Evolutionary conservation across 2,113 vertebrate genomes (phyloP).

Genomic region (Hemiscyllium ocellatum): DNA sequence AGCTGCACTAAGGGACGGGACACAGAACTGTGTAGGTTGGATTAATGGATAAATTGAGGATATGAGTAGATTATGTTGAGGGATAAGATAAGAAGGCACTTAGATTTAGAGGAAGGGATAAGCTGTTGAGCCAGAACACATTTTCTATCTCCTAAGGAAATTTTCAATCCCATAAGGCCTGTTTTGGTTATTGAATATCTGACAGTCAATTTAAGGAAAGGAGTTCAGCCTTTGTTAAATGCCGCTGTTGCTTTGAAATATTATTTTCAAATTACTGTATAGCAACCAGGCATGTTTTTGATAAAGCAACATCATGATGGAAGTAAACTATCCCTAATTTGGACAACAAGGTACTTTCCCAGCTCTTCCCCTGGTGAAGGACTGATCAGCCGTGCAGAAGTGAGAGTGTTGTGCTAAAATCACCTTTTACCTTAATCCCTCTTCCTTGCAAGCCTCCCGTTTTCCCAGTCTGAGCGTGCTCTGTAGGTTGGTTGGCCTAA

Average conservation of each 20-base stretch:
- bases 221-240: background rate
- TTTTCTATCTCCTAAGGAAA: background rate
- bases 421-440: background rate
- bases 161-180: background rate
- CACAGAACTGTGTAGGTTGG: background rate
- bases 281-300: background rate
- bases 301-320: background rate
- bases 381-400: background rate
- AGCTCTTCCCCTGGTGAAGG: background rate
- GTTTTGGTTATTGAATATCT: background rate
- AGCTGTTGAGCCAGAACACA: background rate
- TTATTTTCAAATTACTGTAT: background rate
- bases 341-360: background rate
- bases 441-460: background rate
- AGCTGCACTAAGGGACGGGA: no score
- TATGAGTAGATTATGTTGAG: background rate
- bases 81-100: background rate
- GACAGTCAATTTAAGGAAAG: background rate
- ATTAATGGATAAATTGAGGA: background rate
- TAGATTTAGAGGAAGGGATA: background rate
- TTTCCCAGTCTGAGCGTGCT: slow-evolving; percentile 42
- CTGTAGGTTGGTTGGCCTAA: slow-evolving; percentile 78
- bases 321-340: background rate
- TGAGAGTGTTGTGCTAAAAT: background rate
- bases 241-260: background rate